Evolutionary conservation across 2,113 vertebrate genomes (phyloP).

Genomic region (Actenoides lindsayi): DNA sequence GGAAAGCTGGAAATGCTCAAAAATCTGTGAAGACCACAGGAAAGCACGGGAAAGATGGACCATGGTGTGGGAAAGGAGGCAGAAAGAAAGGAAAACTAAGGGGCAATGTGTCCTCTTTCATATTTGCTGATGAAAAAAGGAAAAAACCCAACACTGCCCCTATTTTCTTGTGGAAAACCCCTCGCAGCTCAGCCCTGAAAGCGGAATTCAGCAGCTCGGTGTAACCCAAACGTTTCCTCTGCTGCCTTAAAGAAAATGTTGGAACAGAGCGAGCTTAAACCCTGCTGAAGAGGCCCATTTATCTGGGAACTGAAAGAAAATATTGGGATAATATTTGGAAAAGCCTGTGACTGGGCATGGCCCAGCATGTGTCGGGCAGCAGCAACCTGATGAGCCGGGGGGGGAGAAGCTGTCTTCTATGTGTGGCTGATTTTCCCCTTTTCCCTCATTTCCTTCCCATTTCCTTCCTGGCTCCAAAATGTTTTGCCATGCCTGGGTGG

Average conservation of each 20-base stretch:
- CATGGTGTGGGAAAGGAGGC: neutral
- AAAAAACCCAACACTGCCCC: neutral
- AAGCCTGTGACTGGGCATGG: neutral
- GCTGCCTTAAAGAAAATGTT: slow-evolving; percentile 6
- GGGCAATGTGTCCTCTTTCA: neutral
- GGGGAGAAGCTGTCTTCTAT: neutral
- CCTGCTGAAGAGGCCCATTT: slow-evolving; percentile 51
- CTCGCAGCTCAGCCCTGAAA: slow-evolving; percentile 23
- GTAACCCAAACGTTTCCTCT: neutral
- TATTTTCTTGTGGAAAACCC: neutral
- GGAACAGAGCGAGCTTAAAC: slow-evolving; percentile 31
- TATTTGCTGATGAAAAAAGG: neutral
- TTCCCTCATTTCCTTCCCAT: slow-evolving; percentile 44
- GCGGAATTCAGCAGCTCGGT: neutral
- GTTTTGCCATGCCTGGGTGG: neutral
- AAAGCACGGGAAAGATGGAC: neutral
- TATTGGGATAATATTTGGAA: slow-evolving; percentile 54
- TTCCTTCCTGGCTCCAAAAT: neutral
- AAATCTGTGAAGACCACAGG: neutral
- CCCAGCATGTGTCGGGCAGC: neutral
- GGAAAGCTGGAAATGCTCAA: neutral
- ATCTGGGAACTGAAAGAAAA: slow-evolving; percentile 43
- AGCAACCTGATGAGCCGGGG: neutral
- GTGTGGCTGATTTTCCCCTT: slow-evolving; percentile 11
- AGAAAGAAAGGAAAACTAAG: neutral